Percentiles rank a stretch among this genome's conserved stretches.
These are phyloP conservation scores for Salvelinus sp. DNA, from an alignment of 2,113 vertebrate species.

Conservation along the genomic window DNA sequence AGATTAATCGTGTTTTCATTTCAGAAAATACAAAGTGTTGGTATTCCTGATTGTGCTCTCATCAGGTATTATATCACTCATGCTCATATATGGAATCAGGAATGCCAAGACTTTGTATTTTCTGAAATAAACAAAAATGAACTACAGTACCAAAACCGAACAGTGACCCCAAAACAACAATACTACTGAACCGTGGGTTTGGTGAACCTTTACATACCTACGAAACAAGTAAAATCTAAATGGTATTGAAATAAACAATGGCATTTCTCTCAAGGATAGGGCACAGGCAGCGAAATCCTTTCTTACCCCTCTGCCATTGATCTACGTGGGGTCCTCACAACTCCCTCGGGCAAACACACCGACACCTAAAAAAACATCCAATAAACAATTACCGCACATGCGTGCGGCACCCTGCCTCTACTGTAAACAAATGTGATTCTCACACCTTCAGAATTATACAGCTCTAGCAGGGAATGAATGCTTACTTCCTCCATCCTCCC, in stretches of 20 bases:
- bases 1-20: too few species aligned
- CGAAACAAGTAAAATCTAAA: constrained; percentile 1
- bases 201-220: too few species aligned
- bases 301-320: neutral
- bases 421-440: constrained; percentile 16
- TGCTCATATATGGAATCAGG: too few species aligned
- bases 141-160: too few species aligned
- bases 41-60: too few species aligned
- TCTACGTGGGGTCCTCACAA: neutral
- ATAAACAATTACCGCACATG: constrained; percentile 15
- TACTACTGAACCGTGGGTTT: too few species aligned
- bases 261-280: neutral
- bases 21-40: too few species aligned
- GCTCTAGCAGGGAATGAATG: neutral
- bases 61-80: too few species aligned
- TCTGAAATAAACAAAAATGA: too few species aligned
- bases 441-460: constrained; percentile 9
- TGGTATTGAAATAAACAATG: neutral
- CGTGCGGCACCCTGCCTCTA: neutral
- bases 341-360: neutral
- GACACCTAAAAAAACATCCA: neutral
- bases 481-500: neutral
- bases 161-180: too few species aligned
- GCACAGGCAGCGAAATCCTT: neutral
- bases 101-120: too few species aligned